These are phyloP conservation scores for Tenebrio molitor DNA, from an alignment of 1,140 invertebrate genomes.

Conservation along the genomic window DNA sequence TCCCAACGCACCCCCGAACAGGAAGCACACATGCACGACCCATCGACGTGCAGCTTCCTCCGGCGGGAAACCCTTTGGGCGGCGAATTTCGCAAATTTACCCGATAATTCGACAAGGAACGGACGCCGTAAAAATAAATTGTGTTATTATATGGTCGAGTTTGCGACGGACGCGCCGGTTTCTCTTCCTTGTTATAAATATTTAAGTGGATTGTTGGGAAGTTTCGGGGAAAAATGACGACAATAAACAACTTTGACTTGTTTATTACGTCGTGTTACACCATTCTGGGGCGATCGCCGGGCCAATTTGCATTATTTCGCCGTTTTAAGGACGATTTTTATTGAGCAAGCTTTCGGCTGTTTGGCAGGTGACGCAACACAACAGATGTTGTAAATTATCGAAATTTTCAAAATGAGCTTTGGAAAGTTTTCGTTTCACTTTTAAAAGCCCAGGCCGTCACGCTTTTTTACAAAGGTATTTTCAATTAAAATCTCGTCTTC, in stretches of 20 bases:
- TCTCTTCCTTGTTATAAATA: constrained; percentile 27
- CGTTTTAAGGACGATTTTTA: constrained; percentile 35
- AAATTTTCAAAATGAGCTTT: constrained; percentile 6
- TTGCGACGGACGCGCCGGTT: neutral
- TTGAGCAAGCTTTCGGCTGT: neutral
- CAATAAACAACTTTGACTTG: constrained; percentile 36
- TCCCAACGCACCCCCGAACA: too few species aligned
- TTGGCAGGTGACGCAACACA: constrained; percentile 21
- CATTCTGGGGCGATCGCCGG: neutral
- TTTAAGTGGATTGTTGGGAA: constrained; percentile 9
- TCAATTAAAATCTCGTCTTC: too few species aligned
- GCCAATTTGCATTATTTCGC: constrained; percentile 23
- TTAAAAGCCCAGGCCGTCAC: too few species aligned
- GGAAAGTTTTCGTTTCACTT: too few species aligned
- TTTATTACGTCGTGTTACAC: constrained; percentile 18
- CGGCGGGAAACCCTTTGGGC: too few species aligned
- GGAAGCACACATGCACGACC: too few species aligned
- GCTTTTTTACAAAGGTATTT: too few species aligned
- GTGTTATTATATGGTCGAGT: constrained; percentile 32
- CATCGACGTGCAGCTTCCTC: too few species aligned
- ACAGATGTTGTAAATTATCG: constrained; percentile 35
- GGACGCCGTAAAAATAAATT: constrained; percentile 33
- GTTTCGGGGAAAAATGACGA: constrained; percentile 21
- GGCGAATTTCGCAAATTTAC: too few species aligned
- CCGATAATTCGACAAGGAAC: neutral